Evolutionary conservation across 2,113 vertebrate genomes (phyloP), one percentile per base, ranked within the genome.

Genomic region (Seriola aureovittata): DNA sequence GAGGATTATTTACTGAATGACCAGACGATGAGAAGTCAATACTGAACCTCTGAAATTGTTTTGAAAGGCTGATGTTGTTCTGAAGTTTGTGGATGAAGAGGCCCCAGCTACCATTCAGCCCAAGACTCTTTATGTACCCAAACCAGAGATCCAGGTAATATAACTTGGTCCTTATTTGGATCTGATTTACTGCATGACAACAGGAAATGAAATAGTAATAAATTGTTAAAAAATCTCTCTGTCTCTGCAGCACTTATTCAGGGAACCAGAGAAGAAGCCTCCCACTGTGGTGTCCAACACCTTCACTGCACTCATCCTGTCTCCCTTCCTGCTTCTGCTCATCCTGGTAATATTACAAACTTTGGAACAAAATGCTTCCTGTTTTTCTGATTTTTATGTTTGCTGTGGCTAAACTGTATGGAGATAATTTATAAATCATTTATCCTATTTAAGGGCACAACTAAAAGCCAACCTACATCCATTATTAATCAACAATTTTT

Each of bases 261-360:
- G 98, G 8, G 97, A 99, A 79, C 98, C 98, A 19, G 98, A 99
- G 94, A 99, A 99, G 95, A 98, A 98, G 87, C 98, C 98, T 55
- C 96, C 98, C 65, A 98, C 96, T 0, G 96, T 98, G 83, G 97
- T 99, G 10, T 99, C 98, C 5, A 99, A 97, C 80, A 94, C 98
- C 5, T 99, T 99, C 94, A 99, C 98, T 0, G 98, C 97, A 0
- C 73, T 99, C 62, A 92, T 99, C 89, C 96, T 99, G 64, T 97
- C 98, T 0, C 98, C 98, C 0, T 82, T 99, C 82, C 96, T 99
- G 50, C 93, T 99, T 65, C 96, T 99, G 85, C 96, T 99, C 79
- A 96, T 98, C 81, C 94, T 99, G 97, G 98, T 99, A 97, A 96
- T 88, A 36, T 8, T 32, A 34, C 14, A 5, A 38, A 65, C 32